Evolutionary conservation across 2,797 vertebrate genomes (phyloP).

Genomic region (Astyanax mexicanus): DNA sequence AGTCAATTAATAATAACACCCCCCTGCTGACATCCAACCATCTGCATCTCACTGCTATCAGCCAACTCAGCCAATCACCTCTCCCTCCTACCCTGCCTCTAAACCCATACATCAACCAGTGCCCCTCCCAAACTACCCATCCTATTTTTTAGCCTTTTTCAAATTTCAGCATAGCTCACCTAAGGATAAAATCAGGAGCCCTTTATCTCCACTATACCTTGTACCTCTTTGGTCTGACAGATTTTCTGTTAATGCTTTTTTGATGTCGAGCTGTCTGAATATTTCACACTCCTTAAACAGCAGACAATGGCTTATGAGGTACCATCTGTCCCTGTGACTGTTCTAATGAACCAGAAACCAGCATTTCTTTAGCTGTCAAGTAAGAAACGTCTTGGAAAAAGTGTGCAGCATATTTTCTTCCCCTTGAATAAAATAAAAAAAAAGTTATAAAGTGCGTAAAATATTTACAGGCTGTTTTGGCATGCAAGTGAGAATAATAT

Average conservation of each 20-base stretch:
- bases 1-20: too few species aligned
- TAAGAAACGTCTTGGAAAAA: slow-evolving; percentile 21
- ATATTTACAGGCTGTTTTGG: slow-evolving; percentile 28
- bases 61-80: too few species aligned
- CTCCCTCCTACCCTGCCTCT: too few species aligned
- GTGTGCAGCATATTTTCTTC: slow-evolving; percentile 11
- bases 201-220: slow-evolving; percentile 19
- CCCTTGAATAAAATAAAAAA: slow-evolving; percentile 23
- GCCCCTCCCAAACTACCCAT: too few species aligned
- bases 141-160: too few species aligned
- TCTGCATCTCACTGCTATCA: too few species aligned
- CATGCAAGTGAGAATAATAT: slow-evolving; percentile 20
- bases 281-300: slow-evolving; percentile 47
- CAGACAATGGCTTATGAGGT: slow-evolving; percentile 33
- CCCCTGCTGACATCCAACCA: too few species aligned
- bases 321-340: slow-evolving; percentile 43
- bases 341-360: slow-evolving; percentile 49
- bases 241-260: too few species aligned
- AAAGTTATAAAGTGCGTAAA: slow-evolving; percentile 30
- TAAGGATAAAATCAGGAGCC: slow-evolving; percentile 9
- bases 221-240: neutral
- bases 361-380: slow-evolving; percentile 32
- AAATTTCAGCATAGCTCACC: neutral
- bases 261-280: neutral
- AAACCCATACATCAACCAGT: too few species aligned